phyloP scores from a whole-genome alignment of 1,140 invertebrate species.

The Antheraea pernyi region DNA sequence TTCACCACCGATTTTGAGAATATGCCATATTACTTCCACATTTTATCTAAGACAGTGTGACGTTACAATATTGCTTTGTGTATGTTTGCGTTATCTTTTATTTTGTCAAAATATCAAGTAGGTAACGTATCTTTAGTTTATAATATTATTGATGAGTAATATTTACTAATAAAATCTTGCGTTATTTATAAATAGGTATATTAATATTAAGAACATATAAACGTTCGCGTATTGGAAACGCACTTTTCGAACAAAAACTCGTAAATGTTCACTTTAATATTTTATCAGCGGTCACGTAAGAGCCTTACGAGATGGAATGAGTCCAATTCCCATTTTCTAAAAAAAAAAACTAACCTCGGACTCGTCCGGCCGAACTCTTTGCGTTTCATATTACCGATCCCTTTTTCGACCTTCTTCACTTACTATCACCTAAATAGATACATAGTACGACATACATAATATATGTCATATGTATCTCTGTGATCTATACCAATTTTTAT shows the following conservation, averaged over 20 bases:
- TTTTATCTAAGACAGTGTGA: no score
- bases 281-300: slow-evolving; percentile 14
- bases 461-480: neutral
- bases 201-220: no score
- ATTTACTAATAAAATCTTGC: no score
- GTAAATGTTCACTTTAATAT: slow-evolving; percentile 16
- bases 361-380: slow-evolving; percentile 5
- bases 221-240: neutral
- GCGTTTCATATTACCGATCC: neutral
- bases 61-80: no score
- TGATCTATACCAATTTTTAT: neutral
- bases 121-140: no score
- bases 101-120: no score
- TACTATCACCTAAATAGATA: slow-evolving; percentile 5
- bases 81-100: no score
- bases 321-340: neutral
- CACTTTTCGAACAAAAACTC: neutral
- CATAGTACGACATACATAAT: neutral
- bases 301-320: neutral
- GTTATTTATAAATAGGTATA: no score
- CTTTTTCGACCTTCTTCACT: neutral
- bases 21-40: no score
- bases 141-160: no score
- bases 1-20: no score
- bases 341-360: neutral